Evolutionary conservation across 2,797 vertebrate genomes (phyloP).

Genomic region (Salarias fasciatus): DNA sequence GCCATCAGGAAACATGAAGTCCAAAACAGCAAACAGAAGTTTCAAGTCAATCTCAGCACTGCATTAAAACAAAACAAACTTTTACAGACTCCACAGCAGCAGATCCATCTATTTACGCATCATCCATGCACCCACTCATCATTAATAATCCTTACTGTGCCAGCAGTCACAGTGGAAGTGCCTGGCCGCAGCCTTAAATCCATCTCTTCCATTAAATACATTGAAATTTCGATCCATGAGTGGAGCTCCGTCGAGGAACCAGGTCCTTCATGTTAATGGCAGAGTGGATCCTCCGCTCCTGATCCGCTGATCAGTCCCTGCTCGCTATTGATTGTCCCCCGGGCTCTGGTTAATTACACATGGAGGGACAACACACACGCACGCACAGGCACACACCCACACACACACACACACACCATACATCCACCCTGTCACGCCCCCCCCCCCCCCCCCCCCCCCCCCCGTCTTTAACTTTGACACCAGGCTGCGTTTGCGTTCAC

Average conservation of each 20-base stretch:
- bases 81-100: background rate
- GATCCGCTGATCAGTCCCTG: conserved; percentile 55
- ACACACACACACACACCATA: too few species aligned
- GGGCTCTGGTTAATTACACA: conserved; percentile 33
- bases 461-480: background rate
- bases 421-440: conserved; percentile 7
- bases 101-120: background rate
- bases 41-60: too few species aligned
- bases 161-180: background rate
- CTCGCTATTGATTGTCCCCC: conserved; percentile 26
- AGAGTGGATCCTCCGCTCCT: conserved; percentile 2
- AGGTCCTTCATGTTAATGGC: background rate
- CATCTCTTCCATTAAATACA: background rate
- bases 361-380: too few species aligned
- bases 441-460: too few species aligned
- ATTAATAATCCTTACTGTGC: background rate
- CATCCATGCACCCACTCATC: background rate
- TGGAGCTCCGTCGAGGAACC: conserved; percentile 3
- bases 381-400: too few species aligned
- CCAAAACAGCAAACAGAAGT: background rate
- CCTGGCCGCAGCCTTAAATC: background rate
- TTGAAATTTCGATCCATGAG: background rate
- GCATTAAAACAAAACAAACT: too few species aligned
- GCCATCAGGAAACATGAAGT: background rate
- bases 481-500: background rate